phyloP scores from a whole-genome alignment of 1,140 invertebrate species.

The Drosophila bocki region DNA sequence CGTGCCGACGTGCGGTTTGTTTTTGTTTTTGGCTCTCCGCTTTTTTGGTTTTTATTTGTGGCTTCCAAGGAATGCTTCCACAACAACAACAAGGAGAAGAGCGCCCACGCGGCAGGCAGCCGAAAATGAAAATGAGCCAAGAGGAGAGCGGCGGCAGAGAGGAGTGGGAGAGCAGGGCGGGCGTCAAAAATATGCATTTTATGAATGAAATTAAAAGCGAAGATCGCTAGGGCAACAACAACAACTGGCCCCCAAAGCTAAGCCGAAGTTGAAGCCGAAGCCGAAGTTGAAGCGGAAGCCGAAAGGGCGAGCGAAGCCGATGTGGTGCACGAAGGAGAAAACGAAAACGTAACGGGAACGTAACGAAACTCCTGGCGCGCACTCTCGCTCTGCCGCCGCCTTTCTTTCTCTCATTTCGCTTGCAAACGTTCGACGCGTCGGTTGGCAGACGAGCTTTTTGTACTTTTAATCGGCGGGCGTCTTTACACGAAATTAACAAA shows the following conservation, averaged over 20 bases:
- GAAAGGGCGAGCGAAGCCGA: background rate
- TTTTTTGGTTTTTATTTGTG: slow-evolving; percentile 17
- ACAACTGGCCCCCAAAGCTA: background rate
- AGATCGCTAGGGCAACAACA: slow-evolving; percentile 42
- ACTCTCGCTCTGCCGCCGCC: slow-evolving; percentile 12
- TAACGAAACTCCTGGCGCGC: slow-evolving; percentile 26
- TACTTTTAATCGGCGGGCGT: slow-evolving; percentile 42
- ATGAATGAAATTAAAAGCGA: slow-evolving; percentile 75
- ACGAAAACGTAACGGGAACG: slow-evolving; percentile 15
- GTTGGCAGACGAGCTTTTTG: slow-evolving; percentile 61
- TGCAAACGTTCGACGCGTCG: slow-evolving; percentile 78
- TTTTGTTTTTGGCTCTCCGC: slow-evolving; percentile 19
- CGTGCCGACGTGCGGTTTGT: slow-evolving; percentile 48
- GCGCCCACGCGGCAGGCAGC: slow-evolving; percentile 9
- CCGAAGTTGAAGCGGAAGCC: slow-evolving; percentile 14
- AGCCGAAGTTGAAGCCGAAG: slow-evolving; percentile 14
- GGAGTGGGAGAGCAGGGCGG: background rate
- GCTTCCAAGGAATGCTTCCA: slow-evolving; percentile 15
- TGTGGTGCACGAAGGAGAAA: slow-evolving; percentile 10
- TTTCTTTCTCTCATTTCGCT: slow-evolving; percentile 62
- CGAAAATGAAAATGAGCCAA: slow-evolving; percentile 46
- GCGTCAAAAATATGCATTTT: slow-evolving; percentile 48
- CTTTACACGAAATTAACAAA: slow-evolving; percentile 18
- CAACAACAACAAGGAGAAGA: slow-evolving; percentile 16
- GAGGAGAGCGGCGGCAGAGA: background rate